Evolutionary conservation across 2,113 vertebrate species (phyloP), one percentile per base, ranked within the genome.

Genomic region (Planiliza haematocheilus): DNA sequence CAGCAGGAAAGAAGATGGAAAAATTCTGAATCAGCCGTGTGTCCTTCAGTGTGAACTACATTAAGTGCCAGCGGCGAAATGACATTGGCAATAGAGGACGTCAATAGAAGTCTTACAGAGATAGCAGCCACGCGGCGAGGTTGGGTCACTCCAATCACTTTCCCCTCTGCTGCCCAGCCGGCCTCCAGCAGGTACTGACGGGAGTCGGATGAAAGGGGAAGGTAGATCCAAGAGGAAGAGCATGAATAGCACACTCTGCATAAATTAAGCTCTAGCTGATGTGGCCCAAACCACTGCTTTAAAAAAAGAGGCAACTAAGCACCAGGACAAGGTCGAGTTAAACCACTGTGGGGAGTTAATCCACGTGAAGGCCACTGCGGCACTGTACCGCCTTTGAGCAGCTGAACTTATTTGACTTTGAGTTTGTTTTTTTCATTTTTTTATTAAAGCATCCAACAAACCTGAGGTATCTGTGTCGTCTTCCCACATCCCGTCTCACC

Each of bases 401-500:
- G 48, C 10, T 50, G 17, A 8, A 49, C 20, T n/a, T 8, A 10
- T 52, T 17, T 53, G 46, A 68, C 50, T 50, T 77, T 48, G 11
- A 21, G 5, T 30, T 30, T 30, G 24, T 3, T 5, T 30, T 30
- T 30, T 30, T 30, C n/a, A n/a, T 30, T 30, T 30, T 30, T 30
- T 30, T 30, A 30, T 30, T 30, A 30, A 30, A 30, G 24, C 2
- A 30, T 30, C 24, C 24, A 30, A 74, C 93, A 83, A 75, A 97
- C 98, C 86, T 99, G 98, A 24, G 98, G 97, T 84, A 99, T 95
- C 91, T 99, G 98, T 0, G 98, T 99, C 69, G 95, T 99, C 75
- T 99, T 99, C 45, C 98, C 98, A 89, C 96, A 98, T 86, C 98
- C 98, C 0, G 98, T 99, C 94, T 99, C 98, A 70, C 98, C 98